phyloP scores from a whole-genome alignment of 2,113 vertebrate genomes.

The Syngnathus typhle region DNA sequence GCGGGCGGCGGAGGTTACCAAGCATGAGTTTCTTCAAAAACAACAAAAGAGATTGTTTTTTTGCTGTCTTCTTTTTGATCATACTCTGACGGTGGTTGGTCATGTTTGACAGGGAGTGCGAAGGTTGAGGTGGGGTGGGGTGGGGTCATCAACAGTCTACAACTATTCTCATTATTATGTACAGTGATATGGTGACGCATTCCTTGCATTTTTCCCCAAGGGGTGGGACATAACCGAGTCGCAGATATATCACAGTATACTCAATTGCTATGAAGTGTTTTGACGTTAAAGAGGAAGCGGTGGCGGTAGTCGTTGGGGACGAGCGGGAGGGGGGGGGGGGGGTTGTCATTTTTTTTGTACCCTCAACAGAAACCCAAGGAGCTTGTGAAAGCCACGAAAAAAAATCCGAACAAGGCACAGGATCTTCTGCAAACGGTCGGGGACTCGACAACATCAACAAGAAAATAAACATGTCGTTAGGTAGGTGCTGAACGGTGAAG shows the following conservation, averaged over 20 bases:
- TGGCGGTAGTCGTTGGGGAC: conserved; percentile 20
- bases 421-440: conserved; percentile 92
- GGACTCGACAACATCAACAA: conserved; percentile 43
- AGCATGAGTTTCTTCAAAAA: neutral
- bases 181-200: conserved; percentile 58
- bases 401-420: conserved; percentile 95
- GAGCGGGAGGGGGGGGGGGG: conserved; percentile 49
- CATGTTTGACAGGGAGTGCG: conserved; percentile 1
- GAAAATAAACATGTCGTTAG: conserved; percentile 79
- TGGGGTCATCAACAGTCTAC: conserved; percentile 9
- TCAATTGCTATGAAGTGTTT: conserved; percentile 56
- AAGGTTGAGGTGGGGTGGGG: neutral
- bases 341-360: neutral
- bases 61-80: conserved; percentile 14
- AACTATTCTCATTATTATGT: conserved; percentile 42
- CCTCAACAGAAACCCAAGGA: neutral
- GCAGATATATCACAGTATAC: conserved; percentile 69
- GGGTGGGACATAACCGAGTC: conserved; percentile 38
- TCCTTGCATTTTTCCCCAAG: conserved; percentile 51
- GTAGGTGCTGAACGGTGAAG: conserved; percentile 89
- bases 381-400: conserved; percentile 12
- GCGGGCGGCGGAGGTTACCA: neutral
- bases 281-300: conserved; percentile 30
- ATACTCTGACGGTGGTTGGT: conserved; percentile 8
- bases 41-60: conserved; percentile 5